Base-by-base conservation (phyloP, 2,888 invertebrate genomes). In the Flexamia atlantica region DNA sequence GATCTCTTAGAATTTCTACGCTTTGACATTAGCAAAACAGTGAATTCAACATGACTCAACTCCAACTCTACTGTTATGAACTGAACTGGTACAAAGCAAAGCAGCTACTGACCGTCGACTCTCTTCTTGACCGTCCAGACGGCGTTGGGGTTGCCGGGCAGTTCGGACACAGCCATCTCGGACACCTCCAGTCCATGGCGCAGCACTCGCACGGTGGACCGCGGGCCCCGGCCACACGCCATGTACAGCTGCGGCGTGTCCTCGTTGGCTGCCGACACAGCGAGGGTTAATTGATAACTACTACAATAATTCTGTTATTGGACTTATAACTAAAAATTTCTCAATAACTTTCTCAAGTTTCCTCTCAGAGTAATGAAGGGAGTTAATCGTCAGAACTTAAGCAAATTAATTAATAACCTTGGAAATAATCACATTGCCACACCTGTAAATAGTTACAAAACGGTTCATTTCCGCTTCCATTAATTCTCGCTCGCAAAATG, bases 101-200 rank as follows among this genome's bases (percentile, higher is more conserved):
- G 23, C 57, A 2, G 83, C 72, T 87, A 92, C 95, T 95, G 91
- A 99, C 99, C 99, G 92, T 99, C 99, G 89, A 97, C 94, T 90
- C 98, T 95, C 88, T 96, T 94, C 90, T 98, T 97, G 25, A 99
- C 99, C 40, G 99, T 99, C 99, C 99, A 99, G 0, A 99, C 99
- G 88, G 99, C 99, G 92, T 99, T 99, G 1, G 99, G 99, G 89
- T 98, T 99, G 89, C 99, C 99, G n/a, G 99, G 99, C 87, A 99
- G 92, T 91, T 99, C 99, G 30, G 99, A 99, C 1, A 99, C 99
- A 84, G 99, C 99, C 99, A 99, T 99, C 91, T 99, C 99, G 0
- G 98, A 97, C 0, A 99, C 99, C 92, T 99, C 99, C 80, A 99
- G 92, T 88, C 99, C 99, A 90, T 99, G 99, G 30, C 99, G 93